Evolutionary conservation across 2,797 vertebrate species (phyloP).

Genomic region (Denticeps clupeoides): DNA sequence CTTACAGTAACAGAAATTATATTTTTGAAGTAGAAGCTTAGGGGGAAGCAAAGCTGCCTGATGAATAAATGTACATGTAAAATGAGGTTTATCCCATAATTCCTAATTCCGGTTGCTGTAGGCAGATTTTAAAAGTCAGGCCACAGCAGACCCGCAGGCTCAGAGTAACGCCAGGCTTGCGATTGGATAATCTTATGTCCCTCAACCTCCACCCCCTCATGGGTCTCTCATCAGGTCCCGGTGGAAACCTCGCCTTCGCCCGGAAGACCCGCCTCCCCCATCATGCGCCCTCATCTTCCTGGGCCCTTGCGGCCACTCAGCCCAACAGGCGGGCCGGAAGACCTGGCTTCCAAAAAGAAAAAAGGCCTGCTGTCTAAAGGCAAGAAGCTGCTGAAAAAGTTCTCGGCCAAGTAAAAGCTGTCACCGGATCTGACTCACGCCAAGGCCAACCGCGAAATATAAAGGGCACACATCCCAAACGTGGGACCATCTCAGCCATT

Average conservation of each 20-base stretch:
- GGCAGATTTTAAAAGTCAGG: no score
- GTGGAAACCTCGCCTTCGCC: constrained; percentile 69
- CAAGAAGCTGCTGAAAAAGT: constrained; percentile 92
- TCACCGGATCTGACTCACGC: background rate
- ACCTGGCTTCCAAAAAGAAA: constrained; percentile 89
- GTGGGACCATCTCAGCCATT: background rate
- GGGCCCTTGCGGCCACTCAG: constrained; percentile 74
- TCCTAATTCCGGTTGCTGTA: no score
- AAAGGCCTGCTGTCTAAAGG: constrained; percentile 96
- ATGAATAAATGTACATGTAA: no score
- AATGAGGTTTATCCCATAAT: no score
- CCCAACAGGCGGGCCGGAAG: constrained; percentile 57
- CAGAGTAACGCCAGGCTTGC: constrained; percentile 17
- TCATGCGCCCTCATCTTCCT: constrained; percentile 72
- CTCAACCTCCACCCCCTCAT: constrained; percentile 37
- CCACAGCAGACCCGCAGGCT: no score
- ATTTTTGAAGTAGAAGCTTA: no score
- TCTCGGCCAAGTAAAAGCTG: no score
- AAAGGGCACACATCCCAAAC: background rate
- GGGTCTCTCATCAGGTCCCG: constrained; percentile 76
- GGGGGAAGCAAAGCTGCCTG: no score
- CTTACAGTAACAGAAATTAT: no score
- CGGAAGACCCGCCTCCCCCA: constrained; percentile 77
- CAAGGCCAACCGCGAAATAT: constrained; percentile 1
- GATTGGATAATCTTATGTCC: constrained; percentile 44